Evolutionary conservation across 2,113 vertebrate genomes (phyloP), one percentile per base, ranked within the genome.

Genomic region (Taurulus bubalis): DNA sequence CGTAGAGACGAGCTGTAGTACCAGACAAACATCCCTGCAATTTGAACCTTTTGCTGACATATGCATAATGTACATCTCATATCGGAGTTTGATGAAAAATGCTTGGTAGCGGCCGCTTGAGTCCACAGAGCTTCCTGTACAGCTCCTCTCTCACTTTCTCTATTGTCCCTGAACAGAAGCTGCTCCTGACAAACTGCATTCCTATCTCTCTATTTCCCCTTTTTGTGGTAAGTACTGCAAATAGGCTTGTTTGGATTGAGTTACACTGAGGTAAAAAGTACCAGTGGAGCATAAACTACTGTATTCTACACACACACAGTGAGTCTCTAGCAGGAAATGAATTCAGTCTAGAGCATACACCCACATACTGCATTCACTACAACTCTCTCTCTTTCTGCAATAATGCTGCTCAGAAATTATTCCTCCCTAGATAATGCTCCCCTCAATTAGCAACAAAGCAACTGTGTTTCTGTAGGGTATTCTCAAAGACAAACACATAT

Each of bases 221-320:
- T 77, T 38, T 15, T 36, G 64, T 62, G 58, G 28, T 45, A 53
- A 62, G 45, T 56, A 28, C 75, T 64, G 18, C 45, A 69, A 65
- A 75, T 40, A 16, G 38, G 24, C 71, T 45, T 64, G 38, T 74
- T 69, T 69, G 64, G 45, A 62, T 34, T 38, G 28, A 74, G 71
- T 79, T 73, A 49, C 63, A 75, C 26, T 58, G 32, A 79, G 56
- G 30, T 45, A 70, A 71, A 63, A 47, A 47, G 24, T 34, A 59
- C 22, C 38, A 40, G 30, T 59, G 71, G 60, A 75, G 53, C 32
- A 60, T 79, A 65, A 75, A 51, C 10, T 47, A 70, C 51, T 45
- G 51, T 58, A 62, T 34, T 26, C 30, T 36, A 28, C 71, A 63
- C 66, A 86, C n/a, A n/a, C 55, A 71, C 49, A 55, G 9, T 28